Percentiles rank a stretch among this genome's conserved stretches.
Conservation (phyloP, 2,797 vertebrate genomes). For the Trachops cirrhosus region DNA sequence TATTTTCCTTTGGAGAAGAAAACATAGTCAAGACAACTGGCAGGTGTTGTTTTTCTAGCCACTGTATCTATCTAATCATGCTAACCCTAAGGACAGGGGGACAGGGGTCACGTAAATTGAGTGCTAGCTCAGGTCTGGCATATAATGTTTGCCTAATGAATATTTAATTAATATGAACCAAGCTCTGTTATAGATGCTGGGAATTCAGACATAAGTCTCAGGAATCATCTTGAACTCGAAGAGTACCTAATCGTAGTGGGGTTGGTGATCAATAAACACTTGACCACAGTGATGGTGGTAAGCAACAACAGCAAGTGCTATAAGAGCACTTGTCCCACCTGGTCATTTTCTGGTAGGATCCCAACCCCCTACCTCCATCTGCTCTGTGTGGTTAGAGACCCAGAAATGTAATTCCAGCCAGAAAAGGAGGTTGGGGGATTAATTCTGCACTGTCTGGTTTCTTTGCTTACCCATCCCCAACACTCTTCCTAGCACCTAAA, state of each 20-base stretch:
- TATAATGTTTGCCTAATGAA: not conserved
- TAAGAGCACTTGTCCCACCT: not conserved
- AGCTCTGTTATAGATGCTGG: not conserved
- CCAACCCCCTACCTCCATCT: not conserved
- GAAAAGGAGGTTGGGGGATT: not conserved
- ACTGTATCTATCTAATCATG: not conserved
- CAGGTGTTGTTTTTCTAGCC: not conserved
- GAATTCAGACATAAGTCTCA: not conserved
- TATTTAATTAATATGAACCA: not conserved
- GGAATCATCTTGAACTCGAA: not conserved
- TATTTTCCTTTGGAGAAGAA: not conserved
- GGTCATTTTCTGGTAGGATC: not conserved
- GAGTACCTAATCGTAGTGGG: not conserved
- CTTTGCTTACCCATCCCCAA: not conserved
- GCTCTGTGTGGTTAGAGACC: not conserved
- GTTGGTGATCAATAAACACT: too few relatives aligned
- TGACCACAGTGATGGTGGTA: accelerated
- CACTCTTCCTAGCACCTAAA: not conserved
- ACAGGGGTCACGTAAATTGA: not conserved
- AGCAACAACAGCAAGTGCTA: not conserved
- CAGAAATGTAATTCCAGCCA: not conserved
- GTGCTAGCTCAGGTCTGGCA: not conserved
- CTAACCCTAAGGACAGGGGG: not conserved
- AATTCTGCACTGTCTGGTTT: not conserved
- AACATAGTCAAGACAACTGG: not conserved